Base-by-base conservation (phyloP, 2,113 vertebrate genomes). In the Ramphastos sulfuratus region DNA sequence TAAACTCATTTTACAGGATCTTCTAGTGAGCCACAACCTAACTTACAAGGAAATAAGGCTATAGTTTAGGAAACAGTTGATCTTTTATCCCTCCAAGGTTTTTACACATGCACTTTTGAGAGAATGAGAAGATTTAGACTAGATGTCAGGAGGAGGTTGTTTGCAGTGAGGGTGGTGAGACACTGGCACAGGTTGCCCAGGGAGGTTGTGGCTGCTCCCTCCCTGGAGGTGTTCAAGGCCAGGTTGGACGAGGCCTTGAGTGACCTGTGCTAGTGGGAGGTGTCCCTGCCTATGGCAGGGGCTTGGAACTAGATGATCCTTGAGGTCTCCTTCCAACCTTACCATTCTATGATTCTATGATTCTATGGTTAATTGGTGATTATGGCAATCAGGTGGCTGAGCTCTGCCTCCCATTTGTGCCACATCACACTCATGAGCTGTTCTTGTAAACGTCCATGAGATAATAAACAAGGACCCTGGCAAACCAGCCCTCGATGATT, bases 311-410 rank as follows among this genome's bases (percentile, higher is more conserved):
- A n/a, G n/a, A n/a, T n/a, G n/a, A n/a, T n/a, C n/a, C n/a, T n/a
- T n/a, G n/a, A n/a, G n/a, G n/a, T n/a, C n/a, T n/a, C n/a, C n/a
- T n/a, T n/a, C n/a, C n/a, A n/a, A n/a, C n/a, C n/a, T n/a, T n/a
- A n/a, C n/a, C n/a, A n/a, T n/a, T n/a, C n/a, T n/a, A n/a, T n/a
- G n/a, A n/a, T n/a, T n/a, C n/a, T n/a, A n/a, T n/a, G n/a, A n/a
- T n/a, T n/a, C n/a, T n/a, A n/a, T 83, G 80, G 42, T 81, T 77
- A 64, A 94, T 92, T 91, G 91, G 61, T 92, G 42, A 16, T 64
- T n/a, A 81, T 37, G 25, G 25, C 71, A 35, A 77, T 90, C 42
- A 78, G 30, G 39, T 87, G 39, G 17, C 37, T 87, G 64, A 80
- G 37, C 23, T 85, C 28, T 63, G 5, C 82, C 64, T 87, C 56